Evolutionary conservation across 2,113 vertebrate species (phyloP).

Genomic region (human (Homo sapiens)): GRCh38 chr6:101493501-101494000

Average conservation of each 20-base stretch:
- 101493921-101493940: neutral
- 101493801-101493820: neutral
- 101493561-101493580: neutral
- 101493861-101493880: neutral
- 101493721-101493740: neutral
- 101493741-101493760: neutral
- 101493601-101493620: neutral
- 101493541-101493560: neutral
- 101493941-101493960: too few relatives aligned
- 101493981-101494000: too few relatives aligned
- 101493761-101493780: neutral
- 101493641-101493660: neutral
- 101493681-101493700: neutral
- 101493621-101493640: neutral
- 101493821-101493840: neutral
- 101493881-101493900: constrained; percentile 30
- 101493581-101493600: neutral
- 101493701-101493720: neutral
- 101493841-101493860: constrained; percentile 2
- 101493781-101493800: neutral
- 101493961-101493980: too few relatives aligned
- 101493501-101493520: neutral
- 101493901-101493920: neutral
- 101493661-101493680: neutral
- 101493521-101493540: neutral